Evolutionary conservation across 2,113 vertebrate genomes (phyloP), one percentile per base, ranked within the genome.

Genomic region (Potamarius usumacintae): DNA sequence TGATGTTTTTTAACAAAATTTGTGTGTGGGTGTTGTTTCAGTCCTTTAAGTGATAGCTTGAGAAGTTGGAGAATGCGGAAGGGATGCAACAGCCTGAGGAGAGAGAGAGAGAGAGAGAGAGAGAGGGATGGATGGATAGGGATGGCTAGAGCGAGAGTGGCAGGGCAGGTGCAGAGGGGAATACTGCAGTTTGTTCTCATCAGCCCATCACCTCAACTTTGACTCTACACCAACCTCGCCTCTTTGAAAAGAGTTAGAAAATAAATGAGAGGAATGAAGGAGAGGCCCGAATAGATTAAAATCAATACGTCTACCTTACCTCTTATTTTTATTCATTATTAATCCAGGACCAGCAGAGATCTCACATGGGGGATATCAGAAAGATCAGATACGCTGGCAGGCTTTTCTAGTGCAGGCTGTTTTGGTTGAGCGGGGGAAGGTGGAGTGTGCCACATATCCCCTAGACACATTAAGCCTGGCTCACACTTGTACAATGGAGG

Each of bases 281-380:
- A 77, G 69, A 90, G 55, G 50, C 91, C 91, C 92, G 90, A 92
- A 94, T 91, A 92, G 89, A 92, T 92, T 89, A 80, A 91, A 92
- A 95, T 94, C 92, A 93, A 93, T 93, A 92, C 18, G 25, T 91
- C 91, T 88, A 88, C 84, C 90, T 81, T 85, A 81, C 87, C 87
- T 90, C 89, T 90, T 90, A 91, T 53, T 91, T 88, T 88, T 81
- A 82, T 91, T 91, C 89, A 92, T 92, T 92, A 94, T 91, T 92
- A 91, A 94, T 92, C 88, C 92, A 67, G 52, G 86, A 65, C 86
- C 85, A 67, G 81, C 76, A 86, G 86, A 86, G 89, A 86, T 86
- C 88, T 92, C 89, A 89, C 88, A 72, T 88, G 91, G 86, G 92
- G 84, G 77, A 77, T 15, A 65, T 89, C 76, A 90, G 57, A 88